phyloP scores from a whole-genome alignment of 2,797 vertebrate species.

The Vultur gryphus region DNA sequence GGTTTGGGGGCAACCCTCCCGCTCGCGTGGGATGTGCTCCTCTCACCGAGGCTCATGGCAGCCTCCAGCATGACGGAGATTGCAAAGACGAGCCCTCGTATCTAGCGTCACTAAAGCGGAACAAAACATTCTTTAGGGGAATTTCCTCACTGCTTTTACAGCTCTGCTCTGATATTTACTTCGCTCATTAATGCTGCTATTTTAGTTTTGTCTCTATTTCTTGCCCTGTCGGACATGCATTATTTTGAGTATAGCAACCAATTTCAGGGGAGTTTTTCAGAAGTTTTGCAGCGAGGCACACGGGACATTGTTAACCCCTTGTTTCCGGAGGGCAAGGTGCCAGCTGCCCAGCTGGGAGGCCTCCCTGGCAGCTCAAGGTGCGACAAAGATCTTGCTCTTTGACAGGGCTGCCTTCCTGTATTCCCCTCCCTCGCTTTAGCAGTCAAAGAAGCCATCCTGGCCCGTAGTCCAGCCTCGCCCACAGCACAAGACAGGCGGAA shows the following conservation, averaged over 20 bases:
- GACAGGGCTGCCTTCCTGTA: not conserved
- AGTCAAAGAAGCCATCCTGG: not conserved
- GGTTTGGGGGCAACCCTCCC: not conserved
- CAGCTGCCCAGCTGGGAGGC: not conserved
- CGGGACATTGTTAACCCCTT: not conserved
- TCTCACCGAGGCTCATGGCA: not conserved
- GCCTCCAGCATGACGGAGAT: not conserved
- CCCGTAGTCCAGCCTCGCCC: too few relatives aligned
- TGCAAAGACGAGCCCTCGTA: not conserved
- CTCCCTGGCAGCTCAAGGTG: not conserved
- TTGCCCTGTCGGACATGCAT: not conserved
- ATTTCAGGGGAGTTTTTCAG: not conserved
- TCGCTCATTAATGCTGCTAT: not conserved
- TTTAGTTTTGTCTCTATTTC: slow-evolving; percentile 7
- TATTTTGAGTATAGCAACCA: not conserved
- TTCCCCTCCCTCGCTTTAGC: not conserved
- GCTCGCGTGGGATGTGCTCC: accelerated
- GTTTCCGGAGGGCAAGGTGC: not conserved
- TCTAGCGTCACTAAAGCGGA: not conserved
- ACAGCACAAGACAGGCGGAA: too few relatives aligned
- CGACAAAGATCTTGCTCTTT: not conserved
- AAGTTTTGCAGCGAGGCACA: not conserved
- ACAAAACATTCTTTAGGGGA: slow-evolving; percentile 49
- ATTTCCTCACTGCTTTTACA: slow-evolving; percentile 24
- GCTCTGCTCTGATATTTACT: not conserved